These are phyloP conservation scores for Ctenopoma kingsleyae DNA, from an alignment of 2,797 vertebrate species.

Conservation along the genomic window DNA sequence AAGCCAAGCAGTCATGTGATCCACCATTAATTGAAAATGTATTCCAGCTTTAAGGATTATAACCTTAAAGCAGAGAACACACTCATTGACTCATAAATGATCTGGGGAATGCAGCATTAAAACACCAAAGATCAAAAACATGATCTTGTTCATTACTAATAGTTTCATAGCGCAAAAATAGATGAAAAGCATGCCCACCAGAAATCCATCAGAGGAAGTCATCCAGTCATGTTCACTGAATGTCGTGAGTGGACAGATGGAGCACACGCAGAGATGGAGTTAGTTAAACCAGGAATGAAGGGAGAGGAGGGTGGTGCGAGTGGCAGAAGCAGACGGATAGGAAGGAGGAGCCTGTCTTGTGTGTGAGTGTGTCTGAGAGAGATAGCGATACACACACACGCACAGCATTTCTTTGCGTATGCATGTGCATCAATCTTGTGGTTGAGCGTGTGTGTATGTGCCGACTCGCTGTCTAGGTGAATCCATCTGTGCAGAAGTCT, in stretches of 20 bases:
- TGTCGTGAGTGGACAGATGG: slow-evolving; percentile 69
- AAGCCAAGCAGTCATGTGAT: background rate
- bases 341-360: slow-evolving; percentile 41
- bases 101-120: background rate
- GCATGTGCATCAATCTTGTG: slow-evolving; percentile 42
- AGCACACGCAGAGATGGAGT: slow-evolving; percentile 62
- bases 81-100: background rate
- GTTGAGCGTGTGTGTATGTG: slow-evolving; percentile 5
- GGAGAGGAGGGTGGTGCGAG: slow-evolving; percentile 45
- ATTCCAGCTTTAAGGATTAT: background rate
- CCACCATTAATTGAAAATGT: background rate
- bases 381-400: slow-evolving; percentile 13
- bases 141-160: slow-evolving; percentile 11
- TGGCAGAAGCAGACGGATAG: slow-evolving; percentile 49
- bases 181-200: slow-evolving; percentile 30
- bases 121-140: slow-evolving; percentile 11
- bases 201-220: slow-evolving; percentile 48
- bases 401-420: slow-evolving; percentile 24
- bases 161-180: slow-evolving; percentile 27
- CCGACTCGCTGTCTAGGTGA: slow-evolving; percentile 42
- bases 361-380: slow-evolving; percentile 29
- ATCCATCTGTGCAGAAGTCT: slow-evolving; percentile 56
- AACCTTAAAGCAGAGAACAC: background rate
- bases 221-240: slow-evolving; percentile 29
- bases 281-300: slow-evolving; percentile 62